Evolutionary conservation across 2,113 vertebrate genomes (phyloP).

Genomic region (Cheirogaleus medius): DNA sequence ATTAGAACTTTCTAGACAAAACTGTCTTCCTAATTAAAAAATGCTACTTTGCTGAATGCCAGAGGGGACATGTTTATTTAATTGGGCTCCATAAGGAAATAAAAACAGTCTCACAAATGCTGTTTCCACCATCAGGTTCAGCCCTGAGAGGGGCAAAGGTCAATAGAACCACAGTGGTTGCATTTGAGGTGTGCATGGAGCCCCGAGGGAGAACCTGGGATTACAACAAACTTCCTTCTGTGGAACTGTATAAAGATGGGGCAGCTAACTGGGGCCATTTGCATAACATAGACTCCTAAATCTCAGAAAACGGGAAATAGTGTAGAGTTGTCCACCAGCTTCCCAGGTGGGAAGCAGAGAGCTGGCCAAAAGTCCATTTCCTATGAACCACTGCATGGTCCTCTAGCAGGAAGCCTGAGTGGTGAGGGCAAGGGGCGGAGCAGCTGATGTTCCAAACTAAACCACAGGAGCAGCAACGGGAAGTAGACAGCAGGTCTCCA

Average conservation of each 20-base stretch:
- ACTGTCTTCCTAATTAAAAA: background rate
- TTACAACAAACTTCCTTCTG: background rate
- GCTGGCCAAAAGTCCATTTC: background rate
- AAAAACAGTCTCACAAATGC: background rate
- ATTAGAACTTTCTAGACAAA: background rate
- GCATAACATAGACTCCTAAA: background rate
- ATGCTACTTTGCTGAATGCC: background rate
- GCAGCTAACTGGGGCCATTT: background rate
- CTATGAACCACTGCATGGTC: accelerated
- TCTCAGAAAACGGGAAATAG: background rate
- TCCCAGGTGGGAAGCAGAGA: background rate
- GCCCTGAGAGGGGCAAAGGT: no score
- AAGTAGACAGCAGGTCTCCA: background rate
- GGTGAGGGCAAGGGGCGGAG: accelerated
- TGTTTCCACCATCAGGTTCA: accelerated
- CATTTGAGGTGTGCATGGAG: background rate
- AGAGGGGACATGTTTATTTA: background rate
- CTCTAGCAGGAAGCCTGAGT: background rate
- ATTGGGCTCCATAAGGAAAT: background rate
- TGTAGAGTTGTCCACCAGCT: accelerated
- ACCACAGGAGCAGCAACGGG: no score
- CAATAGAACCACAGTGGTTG: accelerated
- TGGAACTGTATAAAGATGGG: background rate
- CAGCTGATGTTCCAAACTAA: no score
- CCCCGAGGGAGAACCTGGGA: background rate